A percentile compares a stretch with the other conserved stretches of the same genome.
These are phyloP conservation scores for Megalurothrips usitatus DNA, from an alignment of 2,888 invertebrate genomes.

Conservation along the genomic window DNA sequence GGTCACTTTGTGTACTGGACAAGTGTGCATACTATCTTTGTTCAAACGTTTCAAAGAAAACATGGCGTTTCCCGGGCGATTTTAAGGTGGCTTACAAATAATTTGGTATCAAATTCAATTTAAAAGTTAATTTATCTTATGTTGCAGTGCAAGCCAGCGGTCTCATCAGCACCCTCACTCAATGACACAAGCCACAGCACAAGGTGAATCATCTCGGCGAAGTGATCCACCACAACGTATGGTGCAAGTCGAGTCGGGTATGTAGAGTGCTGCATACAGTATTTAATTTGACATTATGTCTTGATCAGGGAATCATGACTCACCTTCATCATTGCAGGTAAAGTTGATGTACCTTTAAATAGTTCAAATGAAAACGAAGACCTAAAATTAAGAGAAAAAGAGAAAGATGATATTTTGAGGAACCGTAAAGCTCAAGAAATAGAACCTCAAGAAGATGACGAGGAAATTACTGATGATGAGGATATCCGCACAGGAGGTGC, in stretches of 20 bases:
- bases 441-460: not conserved
- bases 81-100: no score
- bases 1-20: no score
- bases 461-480: not conserved
- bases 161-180: not conserved
- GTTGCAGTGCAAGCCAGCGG: constrained; percentile 9
- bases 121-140: not conserved
- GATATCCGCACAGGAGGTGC: not conserved
- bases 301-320: no score
- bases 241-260: not conserved
- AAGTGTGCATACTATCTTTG: no score
- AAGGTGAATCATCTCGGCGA: not conserved
- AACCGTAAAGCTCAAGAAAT: not conserved
- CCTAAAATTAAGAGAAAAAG: not conserved
- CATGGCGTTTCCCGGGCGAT: no score
- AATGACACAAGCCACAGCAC: not conserved
- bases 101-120: no score
- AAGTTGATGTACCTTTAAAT: not conserved
- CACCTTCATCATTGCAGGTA: not conserved
- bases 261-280: not conserved
- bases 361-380: not conserved
- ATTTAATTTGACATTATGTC: no score
- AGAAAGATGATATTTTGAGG: not conserved
- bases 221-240: not conserved
- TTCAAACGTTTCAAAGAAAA: no score